Evolutionary conservation across 2,113 vertebrate genomes (phyloP).

Genomic region (Aegotheles bennettii): DNA sequence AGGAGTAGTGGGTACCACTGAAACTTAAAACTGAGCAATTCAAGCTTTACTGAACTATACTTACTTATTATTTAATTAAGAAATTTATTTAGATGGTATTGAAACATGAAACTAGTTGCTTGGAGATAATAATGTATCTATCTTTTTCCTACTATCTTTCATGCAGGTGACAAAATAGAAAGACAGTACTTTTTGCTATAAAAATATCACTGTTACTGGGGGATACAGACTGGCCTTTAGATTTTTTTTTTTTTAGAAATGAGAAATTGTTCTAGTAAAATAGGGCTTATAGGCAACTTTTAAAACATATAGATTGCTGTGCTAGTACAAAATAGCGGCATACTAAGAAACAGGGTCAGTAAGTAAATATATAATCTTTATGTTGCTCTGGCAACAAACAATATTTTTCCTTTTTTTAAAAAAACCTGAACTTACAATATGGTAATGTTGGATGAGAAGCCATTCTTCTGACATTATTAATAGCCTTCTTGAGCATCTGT

Average conservation of each 20-base stretch:
- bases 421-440: slow-evolving; percentile 86
- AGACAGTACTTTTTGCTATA: not conserved
- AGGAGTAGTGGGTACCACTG: not conserved
- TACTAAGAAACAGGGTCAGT: not conserved
- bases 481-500: slow-evolving; percentile 95
- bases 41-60: not conserved
- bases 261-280: not conserved
- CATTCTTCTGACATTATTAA: slow-evolving; percentile 97
- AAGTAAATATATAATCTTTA: not conserved
- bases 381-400: too few species aligned
- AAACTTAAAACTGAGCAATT: fast-evolving
- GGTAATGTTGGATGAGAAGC: slow-evolving; percentile 95
- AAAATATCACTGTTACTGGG: not conserved
- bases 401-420: not conserved
- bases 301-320: not conserved
- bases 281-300: not conserved
- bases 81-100: not conserved
- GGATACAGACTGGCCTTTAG: too few species aligned
- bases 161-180: not conserved
- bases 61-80: not conserved
- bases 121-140: not conserved
- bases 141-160: not conserved
- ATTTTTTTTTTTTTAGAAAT: not conserved
- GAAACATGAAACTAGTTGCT: not conserved
- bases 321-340: not conserved